Percentiles rank a stretch among this genome's conserved stretches.
phyloP scores from a whole-genome alignment of 92 coral and sea anemone genomes.

The Parazoanthus darwini region DNA sequence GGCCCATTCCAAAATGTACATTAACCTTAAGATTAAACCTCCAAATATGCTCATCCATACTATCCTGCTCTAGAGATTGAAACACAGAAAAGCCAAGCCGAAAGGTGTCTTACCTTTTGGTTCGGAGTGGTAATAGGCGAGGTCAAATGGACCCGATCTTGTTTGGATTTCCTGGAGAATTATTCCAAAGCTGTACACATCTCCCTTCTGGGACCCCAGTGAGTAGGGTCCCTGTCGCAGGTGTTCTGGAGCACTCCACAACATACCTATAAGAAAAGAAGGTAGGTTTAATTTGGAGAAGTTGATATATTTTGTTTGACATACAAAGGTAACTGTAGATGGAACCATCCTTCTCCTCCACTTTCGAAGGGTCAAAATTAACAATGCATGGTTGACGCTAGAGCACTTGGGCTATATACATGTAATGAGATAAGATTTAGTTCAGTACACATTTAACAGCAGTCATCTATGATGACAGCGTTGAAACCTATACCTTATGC shows the following conservation, averaged over 20 bases:
- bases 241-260: slow-evolving; percentile 96
- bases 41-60: not conserved
- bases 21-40: too few relatives aligned
- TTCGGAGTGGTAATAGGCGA: slow-evolving; percentile 74
- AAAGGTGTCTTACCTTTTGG: slow-evolving; percentile 65
- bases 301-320: not conserved
- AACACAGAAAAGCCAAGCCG: not conserved
- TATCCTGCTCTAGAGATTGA: too few relatives aligned
- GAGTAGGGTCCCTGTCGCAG: slow-evolving; percentile 67
- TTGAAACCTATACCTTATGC: too few relatives aligned
- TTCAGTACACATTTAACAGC: not conserved
- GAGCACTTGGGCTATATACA: not conserved
- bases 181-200: slow-evolving; percentile 94
- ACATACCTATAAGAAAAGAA: slow-evolving; percentile 55
- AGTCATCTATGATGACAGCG: not conserved
- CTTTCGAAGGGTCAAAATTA: too few relatives aligned
- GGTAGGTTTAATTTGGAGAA: not conserved
- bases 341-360: not conserved
- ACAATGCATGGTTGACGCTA: too few relatives aligned
- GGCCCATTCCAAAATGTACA: too few relatives aligned
- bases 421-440: not conserved
- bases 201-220: slow-evolving; percentile 93
- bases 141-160: slow-evolving; percentile 87
- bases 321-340: not conserved
- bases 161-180: slow-evolving; percentile 92